Percentiles rank a stretch among this genome's conserved stretches.
Conservation (phyloP, 2,888 invertebrate genomes). For the Pocota personata region DNA sequence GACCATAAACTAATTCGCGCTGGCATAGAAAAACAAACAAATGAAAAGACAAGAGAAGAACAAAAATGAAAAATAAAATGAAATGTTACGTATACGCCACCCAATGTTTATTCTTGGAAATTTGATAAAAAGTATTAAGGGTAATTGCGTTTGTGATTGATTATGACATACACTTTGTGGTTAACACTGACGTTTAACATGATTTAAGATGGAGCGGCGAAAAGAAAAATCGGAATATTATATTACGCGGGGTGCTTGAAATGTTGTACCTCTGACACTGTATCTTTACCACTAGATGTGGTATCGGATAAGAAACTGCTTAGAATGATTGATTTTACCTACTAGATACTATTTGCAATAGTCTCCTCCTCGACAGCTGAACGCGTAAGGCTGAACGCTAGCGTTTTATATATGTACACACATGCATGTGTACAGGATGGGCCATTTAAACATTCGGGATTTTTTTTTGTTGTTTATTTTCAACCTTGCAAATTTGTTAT, state of each 20-base stretch:
- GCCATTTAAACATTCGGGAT: no score
- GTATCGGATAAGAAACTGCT: constrained; percentile 14
- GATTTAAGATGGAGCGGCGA: constrained; percentile 38
- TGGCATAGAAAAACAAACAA: background rate
- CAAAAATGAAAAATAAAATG: background rate
- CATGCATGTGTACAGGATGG: no score
- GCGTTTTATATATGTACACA: no score
- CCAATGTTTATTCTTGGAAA: constrained; percentile 56
- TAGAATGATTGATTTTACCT: no score
- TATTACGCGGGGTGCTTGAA: constrained; percentile 61
- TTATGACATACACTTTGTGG: constrained; percentile 66
- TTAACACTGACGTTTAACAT: constrained; percentile 61
- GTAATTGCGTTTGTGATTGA: constrained; percentile 72
- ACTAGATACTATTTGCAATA: no score
- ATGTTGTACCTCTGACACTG: constrained; percentile 19
- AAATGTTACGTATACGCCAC: constrained; percentile 63
- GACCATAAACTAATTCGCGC: background rate
- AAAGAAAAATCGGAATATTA: constrained; percentile 24
- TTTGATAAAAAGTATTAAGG: constrained; percentile 66
- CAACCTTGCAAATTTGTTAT: no score
- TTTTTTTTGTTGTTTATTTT: no score
- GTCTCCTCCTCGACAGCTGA: no score
- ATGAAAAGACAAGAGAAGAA: background rate
- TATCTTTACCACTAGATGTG: constrained; percentile 33
- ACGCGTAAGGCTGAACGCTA: no score